Base-by-base conservation (phyloP, 92 coral and sea anemone species). In the Phenganax marumi region DNA sequence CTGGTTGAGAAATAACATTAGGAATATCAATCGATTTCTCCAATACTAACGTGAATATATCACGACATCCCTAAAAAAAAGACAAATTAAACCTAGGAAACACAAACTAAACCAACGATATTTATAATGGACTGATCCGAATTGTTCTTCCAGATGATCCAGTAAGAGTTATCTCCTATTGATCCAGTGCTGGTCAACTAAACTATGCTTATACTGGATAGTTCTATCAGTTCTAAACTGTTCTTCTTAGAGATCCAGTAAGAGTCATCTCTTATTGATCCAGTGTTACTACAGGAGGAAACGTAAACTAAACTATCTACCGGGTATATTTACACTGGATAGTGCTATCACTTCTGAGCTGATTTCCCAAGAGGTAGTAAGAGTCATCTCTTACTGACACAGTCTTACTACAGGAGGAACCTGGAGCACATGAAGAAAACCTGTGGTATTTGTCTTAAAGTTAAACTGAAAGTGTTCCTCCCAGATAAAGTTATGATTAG, bases 51-150 rank as follows among this genome's bases (percentile, higher is more conserved):
- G 88, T 92, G 12, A 95, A 80, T 25, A 95, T 90, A 91, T 90
- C 97, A 50, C 98, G 97, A 73, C 98, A 95, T 10, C 97, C 93
- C 98, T 95, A 57, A 75, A 64, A 3, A 13, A 56, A 17, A 53
- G 24, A 76, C 12, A 84, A 57, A 23, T 52, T 25, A 10, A 21
- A 18, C 51, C 0, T 12, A n/a, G 79, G n/a, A 8, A 14, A 19
- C 3, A 2, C 3, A 19, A 56, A 56, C 21, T 56, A 56, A 14
- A 56, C 63, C 63, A 56, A 33, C 43, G 2, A 33, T 33, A 33
- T 33, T 2, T 33, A 33, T 5, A 33, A 33, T 33, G 43, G 5
- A 33, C 43, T 1, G 43, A 1, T 33, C 43, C 5, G 5, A 33
- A 33, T 5, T 33, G 43, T 2, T 33, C 43, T 33, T 33, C 43